These are phyloP conservation scores for Semicossyphus pulcher DNA, from an alignment of 2,113 vertebrate genomes.

Conservation along the genomic window DNA sequence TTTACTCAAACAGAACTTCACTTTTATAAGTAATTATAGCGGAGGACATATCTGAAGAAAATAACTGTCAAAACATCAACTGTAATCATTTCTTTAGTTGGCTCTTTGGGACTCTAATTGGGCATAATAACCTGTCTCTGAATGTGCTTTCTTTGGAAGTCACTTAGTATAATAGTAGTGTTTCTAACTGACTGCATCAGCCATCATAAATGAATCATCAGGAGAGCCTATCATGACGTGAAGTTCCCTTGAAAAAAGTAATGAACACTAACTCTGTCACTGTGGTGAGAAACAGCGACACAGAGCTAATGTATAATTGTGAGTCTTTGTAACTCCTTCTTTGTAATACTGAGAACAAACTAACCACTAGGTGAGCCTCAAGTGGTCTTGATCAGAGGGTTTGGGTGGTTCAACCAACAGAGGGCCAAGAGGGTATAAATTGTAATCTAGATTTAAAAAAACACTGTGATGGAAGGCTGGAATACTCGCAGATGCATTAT, in stretches of 20 bases:
- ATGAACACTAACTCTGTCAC: slow-evolving; percentile 7
- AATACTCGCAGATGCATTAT: no score
- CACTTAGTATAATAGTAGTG: slow-evolving; percentile 7
- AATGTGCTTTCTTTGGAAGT: slow-evolving; percentile 7
- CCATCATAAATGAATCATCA: slow-evolving; percentile 21
- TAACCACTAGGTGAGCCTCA: no score
- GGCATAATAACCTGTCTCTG: slow-evolving; percentile 42
- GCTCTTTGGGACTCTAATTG: slow-evolving; percentile 35
- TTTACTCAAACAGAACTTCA: slow-evolving; percentile 35
- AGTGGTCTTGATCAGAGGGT: no score
- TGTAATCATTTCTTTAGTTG: slow-evolving; percentile 20
- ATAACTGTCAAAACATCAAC: slow-evolving; percentile 42
- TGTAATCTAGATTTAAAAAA: no score
- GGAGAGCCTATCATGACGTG: slow-evolving; percentile 2
- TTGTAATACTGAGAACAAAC: background rate
- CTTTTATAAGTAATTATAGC: slow-evolving; percentile 32
- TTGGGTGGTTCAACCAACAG: no score
- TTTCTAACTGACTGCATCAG: slow-evolving; percentile 22
- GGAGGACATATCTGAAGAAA: slow-evolving; percentile 14
- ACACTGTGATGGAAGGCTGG: no score
- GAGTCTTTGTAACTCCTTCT: background rate
- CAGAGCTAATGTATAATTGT: background rate
- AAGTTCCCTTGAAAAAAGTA: background rate
- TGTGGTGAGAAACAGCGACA: background rate
- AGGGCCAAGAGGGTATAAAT: no score